Evolutionary conservation across 2,797 vertebrate genomes (phyloP), one percentile per base, ranked within the genome.

Genomic region (Myiotriccus ornatus): DNA sequence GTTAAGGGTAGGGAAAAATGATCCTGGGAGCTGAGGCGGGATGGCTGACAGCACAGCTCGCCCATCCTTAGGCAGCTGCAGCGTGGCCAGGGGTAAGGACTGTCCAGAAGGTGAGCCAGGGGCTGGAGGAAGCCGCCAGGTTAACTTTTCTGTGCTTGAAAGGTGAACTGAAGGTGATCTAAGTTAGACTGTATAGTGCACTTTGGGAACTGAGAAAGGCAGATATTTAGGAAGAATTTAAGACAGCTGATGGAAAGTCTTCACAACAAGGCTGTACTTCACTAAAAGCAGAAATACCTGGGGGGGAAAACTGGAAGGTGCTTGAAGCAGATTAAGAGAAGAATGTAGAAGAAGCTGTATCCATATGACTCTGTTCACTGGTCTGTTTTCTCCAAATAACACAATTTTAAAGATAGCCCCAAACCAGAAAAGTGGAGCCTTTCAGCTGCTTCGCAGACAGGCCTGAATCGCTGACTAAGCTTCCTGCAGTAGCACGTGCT

Each of bases 401-500:
- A 52, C 27, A 24, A 12, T 1, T 4, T 65, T 50, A 12, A 65
- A 37, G 23, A 43, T 63, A 20, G 63, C 77, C 22, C 44, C 32
- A 19, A 86, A 78, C 5, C 12, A 34, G 71, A 50, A 55, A 28
- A 55, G 28, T n/a, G 14, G 10, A n/a, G 22, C 16, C 25, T 60
- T 41, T 41, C 24, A 35, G 17, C 22, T 60, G 9, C 25, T 3
- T 10, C 47, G 21, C 5, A 59, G 60, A 12, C 28, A 41, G 16
- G 15, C 35, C 25, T 57, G 50, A 44, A 18, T 32, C 0, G 0
- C 2, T 30, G 73, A 25, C 22, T 12, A 20, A 60, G 22, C n/a
- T 78, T 86, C 46, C 41, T 59, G 46, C 22, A 62, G 47, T 6
- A 57, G 27, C 39, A 10, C 0, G 0, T 49, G 44, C 30, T 62